phyloP scores from a whole-genome alignment of 2,797 vertebrate species.

The Argya squamiceps region DNA sequence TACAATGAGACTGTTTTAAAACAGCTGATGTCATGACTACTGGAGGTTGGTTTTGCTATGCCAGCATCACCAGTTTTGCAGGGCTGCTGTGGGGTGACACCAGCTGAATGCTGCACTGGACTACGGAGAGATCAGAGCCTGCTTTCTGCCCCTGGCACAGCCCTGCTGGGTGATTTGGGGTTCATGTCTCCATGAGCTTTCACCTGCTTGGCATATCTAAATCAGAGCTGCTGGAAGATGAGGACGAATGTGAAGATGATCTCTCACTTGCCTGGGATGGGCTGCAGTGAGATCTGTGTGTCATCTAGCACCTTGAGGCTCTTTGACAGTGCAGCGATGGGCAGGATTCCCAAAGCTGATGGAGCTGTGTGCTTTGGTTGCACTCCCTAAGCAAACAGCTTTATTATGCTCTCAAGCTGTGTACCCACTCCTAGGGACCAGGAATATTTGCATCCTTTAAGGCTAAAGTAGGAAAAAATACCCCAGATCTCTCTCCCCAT shows the following conservation, averaged over 20 bases:
- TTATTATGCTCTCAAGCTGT: not conserved
- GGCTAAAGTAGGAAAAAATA: not conserved
- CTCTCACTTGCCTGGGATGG: not conserved
- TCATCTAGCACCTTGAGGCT: not conserved
- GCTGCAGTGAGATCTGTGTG: not conserved
- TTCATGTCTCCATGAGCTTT: not conserved
- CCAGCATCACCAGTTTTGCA: not conserved
- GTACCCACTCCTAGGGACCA: not conserved
- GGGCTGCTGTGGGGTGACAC: not conserved
- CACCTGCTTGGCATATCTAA: not conserved
- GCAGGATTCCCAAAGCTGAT: not conserved
- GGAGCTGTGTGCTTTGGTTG: not conserved
- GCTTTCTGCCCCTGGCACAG: not conserved
- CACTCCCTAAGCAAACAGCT: not conserved
- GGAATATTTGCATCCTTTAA: not conserved
- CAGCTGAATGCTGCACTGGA: not conserved
- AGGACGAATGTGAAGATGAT: not conserved
- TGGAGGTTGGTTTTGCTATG: not conserved
- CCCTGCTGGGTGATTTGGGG: not conserved
- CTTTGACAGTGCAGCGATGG: not conserved
- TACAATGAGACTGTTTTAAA: not conserved
- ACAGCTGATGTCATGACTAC: not conserved
- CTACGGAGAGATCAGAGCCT: accelerated
- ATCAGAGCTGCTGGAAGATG: not conserved
- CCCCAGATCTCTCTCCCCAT: not conserved